Base-by-base conservation (phyloP, 1,140 invertebrate species). In the Scaptomyza hsui region DNA sequence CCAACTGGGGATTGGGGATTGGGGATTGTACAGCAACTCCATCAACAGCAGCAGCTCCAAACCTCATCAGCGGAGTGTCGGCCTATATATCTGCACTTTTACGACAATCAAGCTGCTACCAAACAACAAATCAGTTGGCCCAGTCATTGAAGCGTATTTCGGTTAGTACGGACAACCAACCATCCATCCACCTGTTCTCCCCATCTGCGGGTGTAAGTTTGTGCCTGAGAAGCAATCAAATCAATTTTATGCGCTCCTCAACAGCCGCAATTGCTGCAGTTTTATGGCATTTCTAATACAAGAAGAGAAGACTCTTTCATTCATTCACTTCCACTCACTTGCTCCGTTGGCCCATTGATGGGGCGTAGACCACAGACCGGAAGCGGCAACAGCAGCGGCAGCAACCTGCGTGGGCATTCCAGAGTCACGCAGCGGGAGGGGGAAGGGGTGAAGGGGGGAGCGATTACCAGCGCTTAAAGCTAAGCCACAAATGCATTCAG, bases 401-500 rank as follows among this genome's bases (percentile, higher is more conserved):
- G 24, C 24, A 24, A 53, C 59, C 59, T 62, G 72, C 65, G 72
- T 69, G 72, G 65, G 72, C 51, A 68, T 69, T 59, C 52, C 62
- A 44, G 48, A 42, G 21, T 19, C 13, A 42, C 19, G 15, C 44
- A 49, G 24, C 2, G 3, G 9, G 6, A 55, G 6, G 42, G 12
- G 18, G 18, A 16, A 37, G 10, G 16, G 12, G 32, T 2, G 6
- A 15, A n/a, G 37, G 12, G 26, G n/a, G 13, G 47, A 35, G 18
- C 55, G 60, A 72, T 72, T 67, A 72, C 55, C 48, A 53, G 12
- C 45, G 59, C 65, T 69, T 69, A 69, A 69, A 68, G 65, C 71
- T 69, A 72, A 72, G 69, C 69, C 69, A 48, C 69, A 72, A 72
- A 72, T 56, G 71, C 63, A 73, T 69, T 73, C 47, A 52, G 64